Percentiles rank a stretch among this genome's conserved stretches.
phyloP scores from a whole-genome alignment of 2,888 invertebrate species.

The Tetheella fluctuosa region DNA sequence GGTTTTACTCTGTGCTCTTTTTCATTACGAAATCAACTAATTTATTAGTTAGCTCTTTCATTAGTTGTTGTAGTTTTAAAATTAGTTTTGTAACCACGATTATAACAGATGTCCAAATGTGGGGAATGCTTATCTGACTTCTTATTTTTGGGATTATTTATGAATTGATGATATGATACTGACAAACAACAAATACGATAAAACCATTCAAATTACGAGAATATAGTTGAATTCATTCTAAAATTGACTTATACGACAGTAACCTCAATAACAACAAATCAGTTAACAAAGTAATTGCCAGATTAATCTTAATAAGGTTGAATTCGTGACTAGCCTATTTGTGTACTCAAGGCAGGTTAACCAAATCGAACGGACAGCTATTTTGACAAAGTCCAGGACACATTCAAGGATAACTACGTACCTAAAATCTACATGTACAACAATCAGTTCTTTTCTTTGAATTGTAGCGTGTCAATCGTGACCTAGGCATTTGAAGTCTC shows the following conservation, averaged over 20 bases:
- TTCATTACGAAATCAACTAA: slow-evolving; percentile 23
- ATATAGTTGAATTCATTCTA: neutral
- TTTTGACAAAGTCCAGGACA: slow-evolving; percentile 69
- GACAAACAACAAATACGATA: neutral
- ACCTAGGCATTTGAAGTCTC: slow-evolving; percentile 68
- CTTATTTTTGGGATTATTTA: slow-evolving; percentile 3
- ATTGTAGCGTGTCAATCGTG: slow-evolving; percentile 56
- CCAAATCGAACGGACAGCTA: slow-evolving; percentile 49
- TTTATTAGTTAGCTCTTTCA: slow-evolving; percentile 33
- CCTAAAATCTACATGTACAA: slow-evolving; percentile 22
- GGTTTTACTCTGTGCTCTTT: slow-evolving; percentile 26
- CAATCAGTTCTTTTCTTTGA: slow-evolving; percentile 44
- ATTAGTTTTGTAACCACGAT: slow-evolving; percentile 24
- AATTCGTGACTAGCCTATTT: slow-evolving; percentile 71
- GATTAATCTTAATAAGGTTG: slow-evolving; percentile 59
- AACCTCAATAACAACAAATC: slow-evolving; percentile 50
- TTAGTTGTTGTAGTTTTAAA: slow-evolving; percentile 31
- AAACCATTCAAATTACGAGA: neutral
- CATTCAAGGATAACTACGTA: slow-evolving; percentile 60
- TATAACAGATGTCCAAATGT: neutral
- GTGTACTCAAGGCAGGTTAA: slow-evolving; percentile 59
- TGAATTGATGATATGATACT: neutral
- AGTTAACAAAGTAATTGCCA: slow-evolving; percentile 47
- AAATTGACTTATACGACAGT: neutral
- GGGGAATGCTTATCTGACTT: neutral